These are phyloP conservation scores for Sylvia borin DNA, from an alignment of 2,797 vertebrate species.

Conservation along the genomic window DNA sequence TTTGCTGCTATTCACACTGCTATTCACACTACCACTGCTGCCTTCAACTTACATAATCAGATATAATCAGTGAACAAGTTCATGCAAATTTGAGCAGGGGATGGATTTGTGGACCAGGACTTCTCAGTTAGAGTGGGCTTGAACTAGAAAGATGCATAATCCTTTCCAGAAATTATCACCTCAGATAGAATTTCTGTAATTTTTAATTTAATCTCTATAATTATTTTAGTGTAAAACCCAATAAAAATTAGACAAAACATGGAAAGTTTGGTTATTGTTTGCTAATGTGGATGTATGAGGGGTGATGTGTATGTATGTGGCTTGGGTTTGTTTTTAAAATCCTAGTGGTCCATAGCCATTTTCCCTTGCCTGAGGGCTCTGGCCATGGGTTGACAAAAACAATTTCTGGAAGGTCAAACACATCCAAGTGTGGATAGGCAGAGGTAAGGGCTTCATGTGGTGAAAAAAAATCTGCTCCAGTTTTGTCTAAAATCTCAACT, in stretches of 20 bases:
- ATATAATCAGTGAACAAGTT: neutral
- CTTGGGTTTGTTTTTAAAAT: neutral
- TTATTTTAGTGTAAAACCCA: neutral
- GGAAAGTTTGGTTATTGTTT: neutral
- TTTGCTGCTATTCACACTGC: neutral
- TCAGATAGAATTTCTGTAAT: neutral
- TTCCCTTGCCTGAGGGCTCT: neutral
- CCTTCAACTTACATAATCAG: neutral
- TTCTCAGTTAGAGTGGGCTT: neutral
- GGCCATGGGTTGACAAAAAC: neutral
- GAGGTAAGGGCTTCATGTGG: neutral
- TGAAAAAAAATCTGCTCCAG: neutral
- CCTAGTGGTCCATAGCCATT: neutral
- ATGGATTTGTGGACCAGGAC: neutral
- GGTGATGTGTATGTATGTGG: accelerated
- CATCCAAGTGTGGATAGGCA: neutral
- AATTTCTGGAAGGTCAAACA: neutral
- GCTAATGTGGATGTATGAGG: neutral
- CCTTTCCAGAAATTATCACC: neutral
- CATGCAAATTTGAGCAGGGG: neutral
- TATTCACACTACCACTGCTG: neutral
- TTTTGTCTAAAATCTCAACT: neutral
- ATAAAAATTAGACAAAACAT: neutral
- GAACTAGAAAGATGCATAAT: neutral
- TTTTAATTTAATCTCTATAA: neutral